Evolutionary conservation across 1,140 invertebrate species (phyloP).

Genomic region (Leptinotarsa undecemlineata): DNA sequence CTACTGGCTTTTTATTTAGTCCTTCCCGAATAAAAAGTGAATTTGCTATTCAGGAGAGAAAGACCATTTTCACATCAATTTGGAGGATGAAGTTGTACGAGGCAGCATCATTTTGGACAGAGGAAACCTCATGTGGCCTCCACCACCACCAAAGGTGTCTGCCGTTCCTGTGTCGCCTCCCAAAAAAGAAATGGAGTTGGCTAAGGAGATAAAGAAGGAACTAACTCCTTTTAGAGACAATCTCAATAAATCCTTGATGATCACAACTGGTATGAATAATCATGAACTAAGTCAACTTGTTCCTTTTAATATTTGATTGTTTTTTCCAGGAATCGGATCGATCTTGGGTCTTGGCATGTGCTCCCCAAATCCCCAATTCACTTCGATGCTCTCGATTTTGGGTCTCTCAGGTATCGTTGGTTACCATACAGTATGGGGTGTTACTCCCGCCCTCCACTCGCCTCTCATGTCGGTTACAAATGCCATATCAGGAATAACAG

Average conservation of each 20-base stretch:
- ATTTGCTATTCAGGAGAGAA: constrained; percentile 60
- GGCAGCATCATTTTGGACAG: constrained; percentile 78
- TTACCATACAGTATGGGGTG: constrained; percentile 91
- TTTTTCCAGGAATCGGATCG: constrained; percentile 64
- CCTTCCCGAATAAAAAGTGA: too few species aligned
- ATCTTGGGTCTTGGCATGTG: constrained; percentile 72
- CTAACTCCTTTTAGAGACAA: constrained; percentile 61
- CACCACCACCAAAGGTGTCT: constrained; percentile 64
- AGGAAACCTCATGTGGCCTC: constrained; percentile 80
- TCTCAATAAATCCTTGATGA: constrained; percentile 69
- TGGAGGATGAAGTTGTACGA: constrained; percentile 84
- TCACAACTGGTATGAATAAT: constrained; percentile 66
- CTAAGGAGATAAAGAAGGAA: constrained; percentile 50
- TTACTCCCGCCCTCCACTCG: constrained; percentile 87
- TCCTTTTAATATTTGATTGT: neutral
- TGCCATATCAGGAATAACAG: constrained; percentile 89
- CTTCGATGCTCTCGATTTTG: constrained; percentile 85
- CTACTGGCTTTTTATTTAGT: neutral
- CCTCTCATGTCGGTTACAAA: constrained; percentile 94
- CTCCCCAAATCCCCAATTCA: constrained; percentile 82
- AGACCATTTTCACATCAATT: constrained; percentile 78
- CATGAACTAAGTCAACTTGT: neutral
- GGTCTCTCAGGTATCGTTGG: constrained; percentile 83
- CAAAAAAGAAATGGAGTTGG: constrained; percentile 55
- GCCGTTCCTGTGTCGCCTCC: constrained; percentile 54